Conservation (phyloP, 1,140 invertebrate genomes). For the Micrasema minimum region DNA sequence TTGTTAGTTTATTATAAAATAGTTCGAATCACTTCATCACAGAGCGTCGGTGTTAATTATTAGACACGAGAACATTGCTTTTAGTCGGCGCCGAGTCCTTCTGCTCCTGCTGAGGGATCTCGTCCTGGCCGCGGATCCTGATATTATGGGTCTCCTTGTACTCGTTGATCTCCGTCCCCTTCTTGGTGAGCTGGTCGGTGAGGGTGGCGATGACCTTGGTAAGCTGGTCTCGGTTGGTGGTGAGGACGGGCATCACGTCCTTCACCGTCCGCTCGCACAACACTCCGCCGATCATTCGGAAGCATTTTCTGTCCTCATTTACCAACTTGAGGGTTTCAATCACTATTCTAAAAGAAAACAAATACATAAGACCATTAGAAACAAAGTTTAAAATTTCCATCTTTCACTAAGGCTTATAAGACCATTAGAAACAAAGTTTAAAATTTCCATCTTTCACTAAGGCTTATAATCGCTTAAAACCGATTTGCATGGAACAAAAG, state of each 20-base stretch:
- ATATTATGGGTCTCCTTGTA: conserved; percentile 94
- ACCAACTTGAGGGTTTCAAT: conserved; percentile 92
- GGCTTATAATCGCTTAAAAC: too few species aligned
- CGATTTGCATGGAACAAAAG: too few species aligned
- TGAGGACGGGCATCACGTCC: conserved; percentile 88
- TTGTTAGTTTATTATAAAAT: conserved; percentile 23
- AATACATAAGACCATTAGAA: not conserved
- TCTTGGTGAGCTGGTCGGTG: conserved; percentile 83
- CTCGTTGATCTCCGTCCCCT: conserved; percentile 92
- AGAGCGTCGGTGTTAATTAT: conserved; percentile 58
- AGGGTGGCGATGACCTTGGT: conserved; percentile 80
- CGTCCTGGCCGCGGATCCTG: conserved; percentile 75
- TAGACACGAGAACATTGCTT: conserved; percentile 70
- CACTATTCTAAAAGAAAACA: conserved; percentile 82
- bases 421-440: not conserved
- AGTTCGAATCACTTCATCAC: conserved; percentile 2
- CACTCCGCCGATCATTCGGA: conserved; percentile 92
- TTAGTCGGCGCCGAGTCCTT: conserved; percentile 63
- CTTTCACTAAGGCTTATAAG: too few species aligned
- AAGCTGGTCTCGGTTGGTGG: conserved; percentile 86
- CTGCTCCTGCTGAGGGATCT: conserved; percentile 57
- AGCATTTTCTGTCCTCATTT: conserved; percentile 89
- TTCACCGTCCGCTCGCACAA: conserved; percentile 92
- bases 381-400: too few species aligned
- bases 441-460: too few species aligned